These are phyloP conservation scores for Drosophila pachea DNA, from an alignment of 1,140 invertebrate genomes.

Conservation along the genomic window DNA sequence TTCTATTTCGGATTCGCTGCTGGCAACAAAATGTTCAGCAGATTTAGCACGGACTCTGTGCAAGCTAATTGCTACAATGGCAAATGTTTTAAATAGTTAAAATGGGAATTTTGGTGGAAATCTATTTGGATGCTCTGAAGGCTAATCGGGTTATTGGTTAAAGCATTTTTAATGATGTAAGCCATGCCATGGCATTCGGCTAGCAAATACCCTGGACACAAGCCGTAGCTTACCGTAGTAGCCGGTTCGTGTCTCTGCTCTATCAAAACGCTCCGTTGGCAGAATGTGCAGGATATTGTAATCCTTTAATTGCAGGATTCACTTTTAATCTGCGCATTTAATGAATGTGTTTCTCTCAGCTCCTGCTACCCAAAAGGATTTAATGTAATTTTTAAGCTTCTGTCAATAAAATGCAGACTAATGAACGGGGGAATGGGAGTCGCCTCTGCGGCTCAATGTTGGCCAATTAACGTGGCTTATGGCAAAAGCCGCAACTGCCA, in stretches of 20 bases:
- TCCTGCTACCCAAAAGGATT: constrained; percentile 42
- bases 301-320: constrained; percentile 25
- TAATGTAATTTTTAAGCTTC: constrained; percentile 67
- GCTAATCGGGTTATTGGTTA: constrained; percentile 13
- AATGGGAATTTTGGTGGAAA: not conserved
- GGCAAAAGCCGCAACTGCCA: constrained; percentile 22
- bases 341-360: constrained; percentile 44
- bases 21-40: constrained; percentile 17
- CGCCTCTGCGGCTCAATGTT: constrained; percentile 7
- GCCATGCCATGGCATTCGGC: not conserved
- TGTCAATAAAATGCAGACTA: constrained; percentile 45
- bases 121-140: not conserved
- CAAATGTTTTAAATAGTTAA: constrained; percentile 13
- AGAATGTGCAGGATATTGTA: not conserved
- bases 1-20: constrained; percentile 44
- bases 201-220: constrained; percentile 2
- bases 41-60: constrained; percentile 26
- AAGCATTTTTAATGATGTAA: constrained; percentile 59
- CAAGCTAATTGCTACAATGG: constrained; percentile 27
- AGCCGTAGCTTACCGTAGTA: no score
- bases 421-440: not conserved
- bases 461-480: constrained; percentile 51
- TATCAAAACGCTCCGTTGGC: not conserved
- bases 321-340: constrained; percentile 51
- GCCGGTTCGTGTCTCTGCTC: not conserved